A percentile compares a stretch with the other conserved stretches of the same genome.
Evolutionary conservation across 2,888 invertebrate species (phyloP).

Genomic region (Heterodera filipjevi): DNA sequence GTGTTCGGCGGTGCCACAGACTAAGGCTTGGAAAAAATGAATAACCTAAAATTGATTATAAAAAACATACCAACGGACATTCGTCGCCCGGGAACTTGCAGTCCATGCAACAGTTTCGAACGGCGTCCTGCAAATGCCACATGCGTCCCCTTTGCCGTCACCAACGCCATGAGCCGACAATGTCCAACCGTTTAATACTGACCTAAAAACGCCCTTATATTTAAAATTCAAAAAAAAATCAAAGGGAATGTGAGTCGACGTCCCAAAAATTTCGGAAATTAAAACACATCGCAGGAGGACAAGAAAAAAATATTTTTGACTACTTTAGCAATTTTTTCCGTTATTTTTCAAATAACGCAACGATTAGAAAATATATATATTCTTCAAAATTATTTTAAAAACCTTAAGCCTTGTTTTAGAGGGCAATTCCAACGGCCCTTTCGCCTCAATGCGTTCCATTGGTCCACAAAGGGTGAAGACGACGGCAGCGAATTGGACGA

Average conservation of each 20-base stretch:
- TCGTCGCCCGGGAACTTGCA: constrained; percentile 62
- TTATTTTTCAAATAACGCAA: too few relatives aligned
- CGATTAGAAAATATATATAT: too few relatives aligned
- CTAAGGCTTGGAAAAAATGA: too few relatives aligned
- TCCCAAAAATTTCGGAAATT: too few relatives aligned
- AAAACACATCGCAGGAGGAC: too few relatives aligned
- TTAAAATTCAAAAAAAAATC: background rate
- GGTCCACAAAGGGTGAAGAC: background rate
- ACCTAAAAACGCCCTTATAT: background rate
- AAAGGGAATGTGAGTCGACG: background rate
- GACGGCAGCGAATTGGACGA: too few relatives aligned
- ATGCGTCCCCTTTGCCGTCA: constrained; percentile 96
- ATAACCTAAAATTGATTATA: background rate
- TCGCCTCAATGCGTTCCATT: constrained; percentile 24
- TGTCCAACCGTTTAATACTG: constrained; percentile 37
- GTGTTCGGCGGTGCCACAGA: too few relatives aligned
- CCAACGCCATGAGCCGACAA: constrained; percentile 91
- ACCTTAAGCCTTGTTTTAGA: constrained; percentile 30
- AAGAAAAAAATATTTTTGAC: too few relatives aligned
- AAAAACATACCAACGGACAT: constrained; percentile 52
- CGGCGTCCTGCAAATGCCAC: constrained; percentile 97
- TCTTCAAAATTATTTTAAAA: background rate
- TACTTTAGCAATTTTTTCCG: too few relatives aligned
- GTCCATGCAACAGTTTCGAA: constrained; percentile 76
- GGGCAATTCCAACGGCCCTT: constrained; percentile 20